Conservation (phyloP, 2,797 vertebrate genomes). For the Xiphophorus birchmanni region DNA sequence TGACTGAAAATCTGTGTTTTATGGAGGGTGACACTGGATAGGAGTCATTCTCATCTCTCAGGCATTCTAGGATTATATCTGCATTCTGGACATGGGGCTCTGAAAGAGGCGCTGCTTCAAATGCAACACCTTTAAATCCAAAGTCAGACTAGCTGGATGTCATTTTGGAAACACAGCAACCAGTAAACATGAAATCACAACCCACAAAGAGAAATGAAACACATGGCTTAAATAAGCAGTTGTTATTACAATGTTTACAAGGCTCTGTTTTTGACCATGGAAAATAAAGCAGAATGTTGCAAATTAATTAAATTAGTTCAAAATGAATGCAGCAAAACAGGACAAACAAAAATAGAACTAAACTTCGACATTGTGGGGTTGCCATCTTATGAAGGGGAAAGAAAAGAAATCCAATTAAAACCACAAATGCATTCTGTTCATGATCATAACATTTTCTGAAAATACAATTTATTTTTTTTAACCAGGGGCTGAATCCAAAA, state of each 20-base stretch:
- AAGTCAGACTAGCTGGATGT: constrained; percentile 44
- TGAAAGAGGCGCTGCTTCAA: constrained; percentile 13
- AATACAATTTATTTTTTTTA: not conserved
- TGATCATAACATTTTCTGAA: not conserved
- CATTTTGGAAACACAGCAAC: constrained; percentile 24
- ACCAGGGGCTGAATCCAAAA: not conserved
- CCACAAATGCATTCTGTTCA: not conserved
- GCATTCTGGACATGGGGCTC: constrained; percentile 4
- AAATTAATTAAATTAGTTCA: not conserved
- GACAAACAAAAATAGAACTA: not conserved
- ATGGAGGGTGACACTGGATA: constrained; percentile 25
- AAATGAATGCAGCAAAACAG: not conserved
- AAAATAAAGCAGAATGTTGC: not conserved
- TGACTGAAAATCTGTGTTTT: constrained; percentile 13
- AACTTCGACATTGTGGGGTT: not conserved
- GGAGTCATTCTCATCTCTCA: constrained; percentile 25
- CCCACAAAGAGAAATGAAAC: constrained; percentile 35
- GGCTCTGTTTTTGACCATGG: not conserved
- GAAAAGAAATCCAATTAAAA: not conserved
- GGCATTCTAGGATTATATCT: constrained; percentile 24
- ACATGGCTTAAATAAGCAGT: constrained; percentile 45
- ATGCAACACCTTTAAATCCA: constrained; percentile 26
- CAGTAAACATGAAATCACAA: constrained; percentile 26
- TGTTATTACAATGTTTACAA: constrained; percentile 30
- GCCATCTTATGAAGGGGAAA: not conserved